Evolutionary conservation across 1,140 invertebrate genomes (phyloP).

Genomic region (Drosophila punjabiensis): DNA sequence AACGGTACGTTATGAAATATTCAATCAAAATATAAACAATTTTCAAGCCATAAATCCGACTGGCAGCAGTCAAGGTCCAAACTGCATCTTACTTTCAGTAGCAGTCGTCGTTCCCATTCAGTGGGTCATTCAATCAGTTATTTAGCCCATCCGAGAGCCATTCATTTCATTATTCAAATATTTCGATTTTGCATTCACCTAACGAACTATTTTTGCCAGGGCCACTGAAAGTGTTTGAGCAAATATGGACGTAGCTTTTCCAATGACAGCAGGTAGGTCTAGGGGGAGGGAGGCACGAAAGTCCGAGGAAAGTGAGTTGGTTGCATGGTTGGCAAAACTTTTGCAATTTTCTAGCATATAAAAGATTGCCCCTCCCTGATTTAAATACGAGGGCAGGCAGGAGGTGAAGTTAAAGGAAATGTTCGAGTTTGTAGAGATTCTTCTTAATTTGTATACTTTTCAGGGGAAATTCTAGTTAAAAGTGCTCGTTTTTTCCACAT

Average conservation of each 20-base stretch:
- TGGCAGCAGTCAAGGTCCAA: slow-evolving; percentile 28
- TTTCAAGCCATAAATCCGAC: slow-evolving; percentile 60
- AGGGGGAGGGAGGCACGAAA: background rate
- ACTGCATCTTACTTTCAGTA: background rate
- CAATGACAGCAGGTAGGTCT: slow-evolving; percentile 24
- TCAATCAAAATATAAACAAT: slow-evolving; percentile 69
- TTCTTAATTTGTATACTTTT: slow-evolving; percentile 2
- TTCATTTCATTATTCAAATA: slow-evolving; percentile 70
- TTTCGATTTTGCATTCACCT: slow-evolving; percentile 61
- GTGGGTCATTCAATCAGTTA: slow-evolving; percentile 53
- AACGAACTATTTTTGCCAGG: slow-evolving; percentile 41
- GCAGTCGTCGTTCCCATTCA: slow-evolving; percentile 21
- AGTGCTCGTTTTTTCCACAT: background rate
- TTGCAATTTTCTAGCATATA: slow-evolving; percentile 39
- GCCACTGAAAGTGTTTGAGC: slow-evolving; percentile 11
- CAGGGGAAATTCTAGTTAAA: background rate
- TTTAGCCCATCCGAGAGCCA: slow-evolving; percentile 25
- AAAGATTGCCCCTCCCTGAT: slow-evolving; percentile 14
- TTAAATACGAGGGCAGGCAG: background rate
- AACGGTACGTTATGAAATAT: slow-evolving; percentile 63
- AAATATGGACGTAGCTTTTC: slow-evolving; percentile 12
- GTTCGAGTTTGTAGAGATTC: background rate
- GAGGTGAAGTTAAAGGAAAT: background rate
- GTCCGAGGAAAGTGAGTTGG: slow-evolving; percentile 7
- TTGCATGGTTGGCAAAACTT: slow-evolving; percentile 33